Evolutionary conservation across 92 coral and sea anemone species (phyloP), one percentile per base, ranked within the genome.

Genomic region (Heliopora coerulea): DNA sequence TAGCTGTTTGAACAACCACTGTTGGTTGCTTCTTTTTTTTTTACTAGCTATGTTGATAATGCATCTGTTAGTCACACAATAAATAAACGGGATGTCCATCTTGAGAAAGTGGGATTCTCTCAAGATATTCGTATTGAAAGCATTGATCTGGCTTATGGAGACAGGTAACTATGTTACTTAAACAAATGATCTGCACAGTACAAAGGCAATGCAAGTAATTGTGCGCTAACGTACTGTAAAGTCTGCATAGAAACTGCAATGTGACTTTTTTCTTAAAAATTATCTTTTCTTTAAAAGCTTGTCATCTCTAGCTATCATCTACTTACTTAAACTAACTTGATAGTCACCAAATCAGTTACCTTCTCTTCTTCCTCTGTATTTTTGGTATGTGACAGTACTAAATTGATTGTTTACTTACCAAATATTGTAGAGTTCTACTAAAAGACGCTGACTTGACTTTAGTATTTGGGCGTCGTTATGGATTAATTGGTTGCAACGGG

Each of bases 401-500:
- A n/a, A n/a, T n/a, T n/a, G n/a, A 21, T 7, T n/a, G 21, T 18
- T 34, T 31, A 5, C 12, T 30, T 7, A 15, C 44, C 32, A 11
- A 39, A 1, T 3, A 23, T 66, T 48, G 1, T 19, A 89, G 96
- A 35, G 74, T 83, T 41, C 65, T 89, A 37, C 61, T 89, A 40
- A 74, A 80, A 68, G 88, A 81, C 58, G 96, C 96, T 15, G 78
- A 89, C 57, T 56, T 89, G 59, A 56, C 79, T 23, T 49, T 89
- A 14, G 78, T 86, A 1, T 83, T 68, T 81, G 91, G 91, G 7
- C 82, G 88, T 75, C 77, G 91, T 35, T 89, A 89, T 76, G 96
- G 96, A 30, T 75, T 89, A 79, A 88, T 89, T 37, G 96, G 96
- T 42, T 75, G 96, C 62, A 89, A 89, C 79, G 96, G 96, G 1